Percentiles rank a stretch among this genome's conserved stretches.
These are phyloP conservation scores for Ganaspis brasiliensis DNA, from an alignment of 2,888 invertebrate genomes.

Conservation along the genomic window DNA sequence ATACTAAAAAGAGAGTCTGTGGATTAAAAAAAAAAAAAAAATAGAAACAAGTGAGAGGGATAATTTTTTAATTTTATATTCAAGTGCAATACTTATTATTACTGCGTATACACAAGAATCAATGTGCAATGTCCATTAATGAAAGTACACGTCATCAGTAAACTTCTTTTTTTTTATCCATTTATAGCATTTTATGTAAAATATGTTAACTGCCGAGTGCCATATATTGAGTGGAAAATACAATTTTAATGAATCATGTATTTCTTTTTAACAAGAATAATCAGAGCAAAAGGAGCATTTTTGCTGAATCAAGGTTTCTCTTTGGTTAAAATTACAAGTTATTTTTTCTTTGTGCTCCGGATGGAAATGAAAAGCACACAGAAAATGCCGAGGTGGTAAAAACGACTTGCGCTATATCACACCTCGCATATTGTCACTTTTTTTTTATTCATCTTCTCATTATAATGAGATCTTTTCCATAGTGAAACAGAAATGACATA, in stretches of 20 bases:
- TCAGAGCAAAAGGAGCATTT: background rate
- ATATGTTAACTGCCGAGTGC: background rate
- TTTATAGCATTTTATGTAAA: conserved; percentile 1
- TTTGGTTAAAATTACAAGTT: conserved; percentile 21
- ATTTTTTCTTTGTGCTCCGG: conserved; percentile 20
- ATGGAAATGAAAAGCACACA: background rate
- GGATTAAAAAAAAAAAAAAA: background rate
- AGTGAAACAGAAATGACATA: background rate
- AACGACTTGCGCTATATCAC: conserved; percentile 23
- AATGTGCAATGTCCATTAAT: background rate
- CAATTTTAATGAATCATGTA: conserved; percentile 23
- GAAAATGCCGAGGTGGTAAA: conserved; percentile 24
- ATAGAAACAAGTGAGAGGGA: no score
- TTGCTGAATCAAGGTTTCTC: conserved; percentile 22
- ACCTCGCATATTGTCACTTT: conserved; percentile 17
- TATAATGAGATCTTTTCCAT: conserved; percentile 20
- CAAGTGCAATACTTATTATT: background rate
- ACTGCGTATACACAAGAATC: background rate
- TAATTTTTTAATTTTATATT: no score
- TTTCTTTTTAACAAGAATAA: background rate
- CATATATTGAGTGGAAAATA: background rate
- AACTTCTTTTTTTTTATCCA: background rate
- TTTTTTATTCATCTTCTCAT: background rate
- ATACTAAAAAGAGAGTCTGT: background rate
- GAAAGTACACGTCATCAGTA: background rate